Conservation (phyloP, 2,888 invertebrate genomes). For the Agriopis aurantiaria region DNA sequence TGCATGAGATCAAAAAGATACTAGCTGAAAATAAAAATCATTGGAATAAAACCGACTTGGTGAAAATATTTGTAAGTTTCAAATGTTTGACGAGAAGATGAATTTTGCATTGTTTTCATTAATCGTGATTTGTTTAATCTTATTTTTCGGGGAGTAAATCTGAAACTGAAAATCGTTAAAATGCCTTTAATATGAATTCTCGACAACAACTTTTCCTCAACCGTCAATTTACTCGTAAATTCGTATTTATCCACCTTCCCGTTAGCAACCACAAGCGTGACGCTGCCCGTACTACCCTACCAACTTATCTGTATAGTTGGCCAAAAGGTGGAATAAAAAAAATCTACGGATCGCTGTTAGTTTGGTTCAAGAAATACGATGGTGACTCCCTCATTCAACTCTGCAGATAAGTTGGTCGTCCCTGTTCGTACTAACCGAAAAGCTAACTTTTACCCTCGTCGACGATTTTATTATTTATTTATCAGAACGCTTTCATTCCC, state of each 20-base stretch:
- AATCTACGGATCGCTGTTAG: not conserved
- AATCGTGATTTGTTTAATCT: no score
- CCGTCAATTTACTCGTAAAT: not conserved
- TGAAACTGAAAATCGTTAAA: not conserved
- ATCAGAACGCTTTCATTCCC: slow-evolving; percentile 28
- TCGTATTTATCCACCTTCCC: not conserved
- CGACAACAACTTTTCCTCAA: not conserved
- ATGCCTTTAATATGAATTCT: not conserved
- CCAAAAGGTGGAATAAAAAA: not conserved
- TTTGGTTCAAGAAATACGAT: not conserved
- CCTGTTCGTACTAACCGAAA: slow-evolving; percentile 9
- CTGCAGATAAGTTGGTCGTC: not conserved
- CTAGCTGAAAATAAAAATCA: no score
- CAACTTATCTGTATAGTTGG: not conserved
- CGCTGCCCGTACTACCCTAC: not conserved
- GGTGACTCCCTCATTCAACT: not conserved
- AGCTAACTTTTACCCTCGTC: slow-evolving; percentile 30
- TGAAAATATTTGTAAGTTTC: no score
- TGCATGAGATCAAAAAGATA: no score
- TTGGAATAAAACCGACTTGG: no score
- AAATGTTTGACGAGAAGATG: no score
- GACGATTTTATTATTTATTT: slow-evolving; percentile 35
- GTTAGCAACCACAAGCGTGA: slow-evolving; percentile 1
- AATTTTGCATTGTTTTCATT: no score
- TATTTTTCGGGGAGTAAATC: not conserved